Percentiles rank a stretch among this genome's conserved stretches.
These are phyloP conservation scores for Acleris laterana DNA, from an alignment of 2,888 invertebrate genomes.

Conservation along the genomic window DNA sequence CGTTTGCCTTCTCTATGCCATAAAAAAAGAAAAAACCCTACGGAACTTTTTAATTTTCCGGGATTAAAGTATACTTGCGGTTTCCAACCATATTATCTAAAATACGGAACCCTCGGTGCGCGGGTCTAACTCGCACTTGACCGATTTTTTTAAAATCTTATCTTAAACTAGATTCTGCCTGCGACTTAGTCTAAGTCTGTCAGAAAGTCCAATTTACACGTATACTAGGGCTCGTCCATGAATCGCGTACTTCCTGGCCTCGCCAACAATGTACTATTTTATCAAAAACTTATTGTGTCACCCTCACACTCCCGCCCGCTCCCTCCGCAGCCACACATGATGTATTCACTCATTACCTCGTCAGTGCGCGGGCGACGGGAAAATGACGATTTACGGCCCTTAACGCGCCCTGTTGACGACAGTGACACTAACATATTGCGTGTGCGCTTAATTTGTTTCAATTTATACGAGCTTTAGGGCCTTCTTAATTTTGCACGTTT, in stretches of 20 bases:
- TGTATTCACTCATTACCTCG: constrained; percentile 61
- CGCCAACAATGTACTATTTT: background rate
- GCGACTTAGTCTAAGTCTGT: no score
- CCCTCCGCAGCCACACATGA: constrained; percentile 46
- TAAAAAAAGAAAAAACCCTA: no score
- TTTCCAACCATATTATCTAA: no score
- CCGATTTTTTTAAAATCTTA: no score
- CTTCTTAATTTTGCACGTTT: constrained; percentile 14
- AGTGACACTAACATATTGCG: constrained; percentile 34
- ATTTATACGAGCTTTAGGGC: constrained; percentile 11
- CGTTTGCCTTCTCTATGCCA: no score
- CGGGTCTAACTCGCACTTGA: no score
- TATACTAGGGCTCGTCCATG: background rate
- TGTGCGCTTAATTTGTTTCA: constrained; percentile 27
- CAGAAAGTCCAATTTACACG: no score
- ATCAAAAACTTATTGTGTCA: background rate
- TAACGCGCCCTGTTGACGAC: constrained; percentile 46
- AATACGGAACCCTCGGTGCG: no score
- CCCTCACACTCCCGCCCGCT: constrained; percentile 13
- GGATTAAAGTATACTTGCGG: no score
- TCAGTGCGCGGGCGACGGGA: constrained; percentile 60
- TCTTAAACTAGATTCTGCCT: no score
- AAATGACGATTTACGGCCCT: constrained; percentile 67
- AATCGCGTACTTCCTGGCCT: background rate
- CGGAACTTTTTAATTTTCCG: no score